A percentile compares a stretch with the other conserved stretches of the same genome.
Evolutionary conservation across 2,113 vertebrate species (phyloP).

Genomic region (Pseudopodoces humilis): DNA sequence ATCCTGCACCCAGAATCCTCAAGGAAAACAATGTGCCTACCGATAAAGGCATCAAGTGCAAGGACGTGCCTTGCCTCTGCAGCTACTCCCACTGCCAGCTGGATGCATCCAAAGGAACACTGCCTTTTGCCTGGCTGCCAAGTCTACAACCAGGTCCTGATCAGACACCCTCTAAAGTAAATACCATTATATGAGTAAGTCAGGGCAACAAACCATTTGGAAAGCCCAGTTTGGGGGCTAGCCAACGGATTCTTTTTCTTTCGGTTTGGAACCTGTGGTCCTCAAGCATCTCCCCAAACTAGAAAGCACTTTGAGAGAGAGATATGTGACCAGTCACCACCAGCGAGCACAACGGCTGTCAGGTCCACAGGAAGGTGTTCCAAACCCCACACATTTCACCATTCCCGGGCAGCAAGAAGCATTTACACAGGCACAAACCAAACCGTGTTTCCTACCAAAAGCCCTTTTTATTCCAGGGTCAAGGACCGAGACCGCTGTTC

Average conservation of each 20-base stretch:
- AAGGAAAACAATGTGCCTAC: not conserved
- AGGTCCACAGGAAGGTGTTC: not conserved
- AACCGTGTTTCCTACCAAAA: not conserved
- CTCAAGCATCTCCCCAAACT: not conserved
- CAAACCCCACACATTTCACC: not conserved
- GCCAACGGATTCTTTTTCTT: not conserved
- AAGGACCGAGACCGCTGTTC: not conserved
- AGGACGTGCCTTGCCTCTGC: not conserved
- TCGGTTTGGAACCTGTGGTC: not conserved
- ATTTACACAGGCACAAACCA: not conserved
- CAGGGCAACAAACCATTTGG: not conserved
- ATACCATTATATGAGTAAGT: not conserved
- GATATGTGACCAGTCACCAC: accelerated
- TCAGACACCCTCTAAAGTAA: not conserved
- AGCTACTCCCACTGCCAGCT: not conserved
- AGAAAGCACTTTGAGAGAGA: not conserved
- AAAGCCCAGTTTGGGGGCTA: not conserved
- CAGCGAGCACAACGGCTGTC: not conserved
- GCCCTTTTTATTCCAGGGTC: not conserved
- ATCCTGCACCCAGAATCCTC: not conserved
- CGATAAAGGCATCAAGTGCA: not conserved
- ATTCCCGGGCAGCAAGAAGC: not conserved
- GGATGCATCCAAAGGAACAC: not conserved
- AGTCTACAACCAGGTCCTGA: not conserved
- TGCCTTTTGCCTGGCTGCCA: not conserved